Conservation (phyloP, 2,888 invertebrate genomes). For the Cacoxenus indagator region DNA sequence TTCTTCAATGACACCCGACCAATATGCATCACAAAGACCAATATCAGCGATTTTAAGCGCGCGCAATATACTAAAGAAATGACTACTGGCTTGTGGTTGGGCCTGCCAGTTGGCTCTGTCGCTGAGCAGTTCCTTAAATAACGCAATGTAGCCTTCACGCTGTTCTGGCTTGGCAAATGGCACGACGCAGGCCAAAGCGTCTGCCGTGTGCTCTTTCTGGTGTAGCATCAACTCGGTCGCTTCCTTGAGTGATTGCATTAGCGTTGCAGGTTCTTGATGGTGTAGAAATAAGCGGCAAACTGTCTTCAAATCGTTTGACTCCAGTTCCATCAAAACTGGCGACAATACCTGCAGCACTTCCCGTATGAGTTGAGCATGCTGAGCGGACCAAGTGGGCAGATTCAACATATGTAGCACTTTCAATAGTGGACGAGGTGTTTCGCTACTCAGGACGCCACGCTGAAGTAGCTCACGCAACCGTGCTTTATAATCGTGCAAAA, state of each 20-base stretch:
- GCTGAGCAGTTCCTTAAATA: constrained; percentile 62
- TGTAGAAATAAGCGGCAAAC: constrained; percentile 70
- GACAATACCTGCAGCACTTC: constrained; percentile 67
- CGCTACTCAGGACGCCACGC: constrained; percentile 50
- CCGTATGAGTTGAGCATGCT: constrained; percentile 65
- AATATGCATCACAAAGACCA: constrained; percentile 71
- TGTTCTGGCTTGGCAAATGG: constrained; percentile 71
- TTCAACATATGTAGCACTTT: constrained; percentile 71
- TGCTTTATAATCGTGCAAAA: constrained; percentile 66
- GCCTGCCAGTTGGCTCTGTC: constrained; percentile 50
- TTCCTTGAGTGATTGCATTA: constrained; percentile 70
- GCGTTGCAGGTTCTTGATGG: constrained; percentile 72
- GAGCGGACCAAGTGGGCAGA: constrained; percentile 71
- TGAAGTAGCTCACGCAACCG: constrained; percentile 66
- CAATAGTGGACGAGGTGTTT: constrained; percentile 54
- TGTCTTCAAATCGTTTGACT: constrained; percentile 69
- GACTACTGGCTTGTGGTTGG: constrained; percentile 55
- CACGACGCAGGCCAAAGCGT: constrained; percentile 70
- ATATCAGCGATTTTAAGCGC: constrained; percentile 72
- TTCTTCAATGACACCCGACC: constrained; percentile 69
- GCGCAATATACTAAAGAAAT: constrained; percentile 71
- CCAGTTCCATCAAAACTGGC: constrained; percentile 66
- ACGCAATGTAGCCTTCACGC: constrained; percentile 66
- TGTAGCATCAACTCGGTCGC: constrained; percentile 64
- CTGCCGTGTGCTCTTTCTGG: constrained; percentile 62